Evolutionary conservation across 2,888 invertebrate genomes (phyloP), one percentile per base, ranked within the genome.

Genomic region (Hemaris fuciformis): DNA sequence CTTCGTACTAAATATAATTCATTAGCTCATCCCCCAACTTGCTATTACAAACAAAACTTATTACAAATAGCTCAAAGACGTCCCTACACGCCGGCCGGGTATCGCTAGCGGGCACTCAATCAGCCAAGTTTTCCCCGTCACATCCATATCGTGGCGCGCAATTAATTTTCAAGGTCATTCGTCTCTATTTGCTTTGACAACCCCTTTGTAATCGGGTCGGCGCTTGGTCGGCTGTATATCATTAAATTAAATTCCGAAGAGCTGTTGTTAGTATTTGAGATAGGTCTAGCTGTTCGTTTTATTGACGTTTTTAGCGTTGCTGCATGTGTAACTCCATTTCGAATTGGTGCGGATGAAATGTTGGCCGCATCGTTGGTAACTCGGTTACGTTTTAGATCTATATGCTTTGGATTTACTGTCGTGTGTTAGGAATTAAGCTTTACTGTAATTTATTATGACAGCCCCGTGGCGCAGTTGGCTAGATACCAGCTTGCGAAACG

Each of bases 131-230:
- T 61, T 46, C n/a, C 59, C 27, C 45, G 25, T 53, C 15, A 59
- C 76, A 76, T 72, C 73, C 77, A 76, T 62, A 64, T 72, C 72
- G 74, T 76, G 78, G 77, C 74, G 73, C 70, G 74, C 77, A 84
- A 82, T 85, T 84, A 84, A 80, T 83, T 79, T 79, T 76, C 75
- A 79, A 80, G 79, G 79, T 76, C 75, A 71, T 65, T 66, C 70
- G 76, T 69, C 75, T 74, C 75, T 74, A 72, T 81, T 82, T 81
- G 83, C 79, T 80, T 80, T 81, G 81, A 82, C 83, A 83, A 81
- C 81, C 74, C 70, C 73, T 57, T 64, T 73, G 74, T 79, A 79
- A 80, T 76, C 75, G 73, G 76, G 80, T 84, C 72, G 70, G 67
- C 56, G 60, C 25, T 27, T 42, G 64, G 66, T 60, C 65, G 27